Conservation (phyloP, 2,113 vertebrate genomes). For the Pimephales promelas region DNA sequence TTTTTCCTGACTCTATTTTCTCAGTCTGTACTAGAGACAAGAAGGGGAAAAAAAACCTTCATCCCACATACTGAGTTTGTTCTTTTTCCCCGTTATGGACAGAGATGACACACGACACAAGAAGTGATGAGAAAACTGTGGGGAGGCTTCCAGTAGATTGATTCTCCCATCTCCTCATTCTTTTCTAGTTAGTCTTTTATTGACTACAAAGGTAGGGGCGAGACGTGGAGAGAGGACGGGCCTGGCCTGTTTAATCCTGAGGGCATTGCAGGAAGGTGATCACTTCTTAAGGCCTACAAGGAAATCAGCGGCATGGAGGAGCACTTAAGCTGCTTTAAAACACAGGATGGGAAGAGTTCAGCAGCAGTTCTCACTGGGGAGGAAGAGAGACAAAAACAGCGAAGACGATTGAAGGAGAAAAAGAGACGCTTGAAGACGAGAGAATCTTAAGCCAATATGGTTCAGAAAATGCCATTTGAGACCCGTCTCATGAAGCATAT, state of each 20-base stretch:
- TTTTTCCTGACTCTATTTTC: slow-evolving; percentile 79
- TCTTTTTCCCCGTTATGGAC: slow-evolving; percentile 90
- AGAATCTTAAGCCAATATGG: background rate
- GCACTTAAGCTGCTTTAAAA: slow-evolving; percentile 97
- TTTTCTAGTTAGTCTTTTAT: slow-evolving; percentile 99
- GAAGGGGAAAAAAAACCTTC: slow-evolving; percentile 67
- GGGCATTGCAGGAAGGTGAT: slow-evolving; percentile 97
- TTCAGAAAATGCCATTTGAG: background rate
- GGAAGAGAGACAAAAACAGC: slow-evolving; percentile 22
- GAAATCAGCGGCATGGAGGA: slow-evolving; percentile 91
- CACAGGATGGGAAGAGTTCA: slow-evolving; percentile 89
- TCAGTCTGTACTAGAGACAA: slow-evolving; percentile 49
- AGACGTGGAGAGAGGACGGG: slow-evolving; percentile 71
- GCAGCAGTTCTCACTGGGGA: slow-evolving; percentile 84
- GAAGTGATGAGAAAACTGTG: slow-evolving; percentile 98
- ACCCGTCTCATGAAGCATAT: background rate
- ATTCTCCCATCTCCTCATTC: slow-evolving; percentile 97
- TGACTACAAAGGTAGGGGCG: slow-evolving; percentile 95
- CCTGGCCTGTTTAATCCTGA: slow-evolving; percentile 95
- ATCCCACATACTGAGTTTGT: slow-evolving; percentile 90
- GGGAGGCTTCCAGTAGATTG: slow-evolving; percentile 99
- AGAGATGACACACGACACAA: slow-evolving; percentile 90
- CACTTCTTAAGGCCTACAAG: slow-evolving; percentile 96
- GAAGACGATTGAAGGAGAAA: slow-evolving; percentile 20
- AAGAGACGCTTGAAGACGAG: background rate